Base-by-base conservation (phyloP, 2,797 vertebrate species). In the Antennarius maculatus region DNA sequence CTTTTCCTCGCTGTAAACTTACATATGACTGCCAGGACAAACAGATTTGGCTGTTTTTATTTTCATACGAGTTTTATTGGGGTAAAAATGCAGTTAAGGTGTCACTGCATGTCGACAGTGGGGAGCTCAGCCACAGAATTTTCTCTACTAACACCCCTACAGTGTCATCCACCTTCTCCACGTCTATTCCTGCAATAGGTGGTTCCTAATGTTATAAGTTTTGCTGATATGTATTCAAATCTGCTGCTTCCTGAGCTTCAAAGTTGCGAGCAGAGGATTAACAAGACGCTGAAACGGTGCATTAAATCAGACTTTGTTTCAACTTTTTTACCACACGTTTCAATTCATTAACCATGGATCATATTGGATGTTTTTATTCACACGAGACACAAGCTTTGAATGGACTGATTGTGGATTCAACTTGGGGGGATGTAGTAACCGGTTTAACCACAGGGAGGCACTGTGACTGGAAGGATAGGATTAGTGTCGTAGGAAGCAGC, bases 381-480 rank as follows among this genome's bases (percentile, higher is more conserved):
- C 31, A 34, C 3, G 7, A 34, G 31, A 34, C 2, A 3, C 31
- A 34, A 34, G 31, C 4, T 34, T 34, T 34, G 31, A 34, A 5
- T 67, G 12, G 48, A 54, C 12, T 13, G 51, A 55, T 55, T 27
- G 10, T 48, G 15, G 14, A 58, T 69, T 48, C 8, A 18, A 39
- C 28, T 37, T 28, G 11, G 37, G 31, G 14, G 57, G 48, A 65
- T 57, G 53, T 69, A 82, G 76, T 88, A 74, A 61, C 72, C 52
- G 18, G 67, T 66, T 52, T 9, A 71, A 57, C 86, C 90, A 90
- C 85, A 79, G 80, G 81, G 81, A 57, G 89, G 86, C 86, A 58
- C 71, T 84, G 83, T 87, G 76, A 63, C 58, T 47, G 74, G 42
- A 80, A 51, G 66, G 49, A 56, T 31, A 53, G 42, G 11, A 47